Percentiles rank a stretch among this genome's conserved stretches.
Evolutionary conservation across 2,113 vertebrate genomes (phyloP).

Genomic region (Hippopotamus amphibius): DNA sequence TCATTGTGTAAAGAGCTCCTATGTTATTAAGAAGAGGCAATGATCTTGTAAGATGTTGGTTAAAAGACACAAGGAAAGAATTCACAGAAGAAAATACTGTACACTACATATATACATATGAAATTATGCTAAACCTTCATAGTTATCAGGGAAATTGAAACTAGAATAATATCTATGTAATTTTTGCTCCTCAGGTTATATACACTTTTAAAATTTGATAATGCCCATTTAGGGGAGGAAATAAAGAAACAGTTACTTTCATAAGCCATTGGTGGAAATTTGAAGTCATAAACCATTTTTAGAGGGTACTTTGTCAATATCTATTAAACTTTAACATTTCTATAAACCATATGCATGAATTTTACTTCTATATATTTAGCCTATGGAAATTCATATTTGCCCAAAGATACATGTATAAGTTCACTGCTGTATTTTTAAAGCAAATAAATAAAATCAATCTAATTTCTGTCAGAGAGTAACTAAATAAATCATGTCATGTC

Average conservation of each 20-base stretch:
- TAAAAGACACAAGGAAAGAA: not conserved
- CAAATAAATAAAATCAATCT: conserved; percentile 25
- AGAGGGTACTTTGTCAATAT: not conserved
- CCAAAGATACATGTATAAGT: conserved; percentile 5
- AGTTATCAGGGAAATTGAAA: not conserved
- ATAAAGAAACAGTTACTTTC: not conserved
- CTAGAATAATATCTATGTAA: not conserved
- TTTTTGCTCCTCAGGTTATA: not conserved
- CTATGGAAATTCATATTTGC: not conserved
- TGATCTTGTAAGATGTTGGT: not conserved
- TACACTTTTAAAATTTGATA: not conserved
- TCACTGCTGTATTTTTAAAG: not conserved
- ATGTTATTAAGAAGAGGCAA: not conserved
- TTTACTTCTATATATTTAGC: not conserved
- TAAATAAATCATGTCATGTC: not conserved
- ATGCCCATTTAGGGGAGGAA: not conserved
- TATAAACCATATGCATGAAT: not conserved
- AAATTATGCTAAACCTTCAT: not conserved
- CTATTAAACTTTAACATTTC: conserved; percentile 28
- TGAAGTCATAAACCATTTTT: conserved; percentile 12
- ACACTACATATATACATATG: not conserved
- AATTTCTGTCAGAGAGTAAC: conserved; percentile 13
- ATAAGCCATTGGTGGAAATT: not conserved
- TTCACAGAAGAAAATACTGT: not conserved
- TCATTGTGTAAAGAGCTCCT: not conserved